Conservation (phyloP, 2,888 invertebrate species). For the Agrotis puta region DNA sequence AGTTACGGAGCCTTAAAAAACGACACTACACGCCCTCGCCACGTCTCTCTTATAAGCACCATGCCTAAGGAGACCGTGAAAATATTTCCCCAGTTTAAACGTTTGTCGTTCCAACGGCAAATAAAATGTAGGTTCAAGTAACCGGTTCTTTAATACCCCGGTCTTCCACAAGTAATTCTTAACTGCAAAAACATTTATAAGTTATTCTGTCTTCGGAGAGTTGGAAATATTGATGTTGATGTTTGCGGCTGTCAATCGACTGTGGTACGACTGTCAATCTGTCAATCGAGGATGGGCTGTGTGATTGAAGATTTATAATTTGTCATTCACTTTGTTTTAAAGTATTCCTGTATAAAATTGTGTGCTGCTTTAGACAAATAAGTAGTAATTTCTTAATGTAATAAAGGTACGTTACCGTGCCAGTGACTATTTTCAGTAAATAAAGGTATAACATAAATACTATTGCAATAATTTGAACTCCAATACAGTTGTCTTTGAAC, state of each 20-base stretch:
- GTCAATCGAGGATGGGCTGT: conserved; percentile 1
- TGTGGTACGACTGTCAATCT: conserved; percentile 18
- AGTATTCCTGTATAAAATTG: no score
- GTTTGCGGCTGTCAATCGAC: conserved; percentile 15
- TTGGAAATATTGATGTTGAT: conserved; percentile 18
- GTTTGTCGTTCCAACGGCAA: conserved; percentile 42
- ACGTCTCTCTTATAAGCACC: no score
- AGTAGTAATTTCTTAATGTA: neutral
- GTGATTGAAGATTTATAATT: neutral
- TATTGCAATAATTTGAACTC: no score
- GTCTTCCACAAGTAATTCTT: conserved; percentile 4
- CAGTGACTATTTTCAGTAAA: no score
- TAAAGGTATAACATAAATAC: no score
- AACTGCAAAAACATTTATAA: conserved; percentile 46
- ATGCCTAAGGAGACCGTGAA: conserved; percentile 19
- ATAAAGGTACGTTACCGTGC: no score
- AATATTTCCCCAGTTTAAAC: conserved; percentile 30
- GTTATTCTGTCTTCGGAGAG: neutral
- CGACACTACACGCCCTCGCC: no score
- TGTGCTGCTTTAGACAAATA: neutral
- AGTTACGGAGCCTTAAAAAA: no score
- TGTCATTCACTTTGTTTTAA: conserved; percentile 7
- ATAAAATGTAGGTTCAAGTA: conserved; percentile 57
- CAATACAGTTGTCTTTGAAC: no score
- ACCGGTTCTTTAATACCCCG: conserved; percentile 38